A percentile compares a stretch with the other conserved stretches of the same genome.
phyloP scores from a whole-genome alignment of 2,888 invertebrate genomes.

The Acleris sparsana region DNA sequence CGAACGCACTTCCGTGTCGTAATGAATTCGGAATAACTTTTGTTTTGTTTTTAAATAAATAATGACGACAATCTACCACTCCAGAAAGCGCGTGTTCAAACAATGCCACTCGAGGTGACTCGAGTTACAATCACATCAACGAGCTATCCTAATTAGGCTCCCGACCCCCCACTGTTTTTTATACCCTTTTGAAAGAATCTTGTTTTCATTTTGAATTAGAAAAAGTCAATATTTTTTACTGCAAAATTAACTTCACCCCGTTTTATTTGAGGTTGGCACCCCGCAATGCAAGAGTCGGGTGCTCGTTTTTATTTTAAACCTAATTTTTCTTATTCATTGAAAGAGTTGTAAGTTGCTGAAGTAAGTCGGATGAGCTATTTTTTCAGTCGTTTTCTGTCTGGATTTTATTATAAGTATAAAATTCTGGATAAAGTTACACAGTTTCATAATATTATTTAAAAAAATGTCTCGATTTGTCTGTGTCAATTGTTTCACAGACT shows the following conservation, averaged over 20 bases:
- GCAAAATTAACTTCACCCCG: neutral
- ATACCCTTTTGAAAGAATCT: slow-evolving; percentile 11
- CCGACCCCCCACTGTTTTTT: slow-evolving; percentile 2
- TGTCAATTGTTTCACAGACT: too few relatives aligned
- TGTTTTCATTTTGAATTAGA: slow-evolving; percentile 14
- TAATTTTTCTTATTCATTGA: too few relatives aligned
- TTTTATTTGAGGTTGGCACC: neutral
- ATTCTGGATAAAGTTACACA: too few relatives aligned
- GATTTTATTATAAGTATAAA: too few relatives aligned
- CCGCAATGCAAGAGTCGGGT: neutral
- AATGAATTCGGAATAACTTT: too few relatives aligned
- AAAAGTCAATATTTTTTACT: neutral
- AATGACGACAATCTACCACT: slow-evolving; percentile 5
- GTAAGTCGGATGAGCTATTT: too few relatives aligned
- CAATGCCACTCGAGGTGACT: slow-evolving; percentile 14
- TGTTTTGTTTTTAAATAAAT: neutral
- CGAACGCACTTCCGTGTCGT: too few relatives aligned
- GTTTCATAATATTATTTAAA: too few relatives aligned
- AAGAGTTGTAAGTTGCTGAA: too few relatives aligned
- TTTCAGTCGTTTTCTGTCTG: too few relatives aligned
- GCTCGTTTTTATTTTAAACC: neutral
- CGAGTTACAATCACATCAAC: slow-evolving; percentile 7
- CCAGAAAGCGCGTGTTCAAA: slow-evolving; percentile 17
- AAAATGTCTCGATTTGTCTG: too few relatives aligned
- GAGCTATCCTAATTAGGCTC: slow-evolving; percentile 9